These are phyloP conservation scores for Myodes glareolus DNA, from an alignment of 2,113 vertebrate species.

Conservation along the genomic window DNA sequence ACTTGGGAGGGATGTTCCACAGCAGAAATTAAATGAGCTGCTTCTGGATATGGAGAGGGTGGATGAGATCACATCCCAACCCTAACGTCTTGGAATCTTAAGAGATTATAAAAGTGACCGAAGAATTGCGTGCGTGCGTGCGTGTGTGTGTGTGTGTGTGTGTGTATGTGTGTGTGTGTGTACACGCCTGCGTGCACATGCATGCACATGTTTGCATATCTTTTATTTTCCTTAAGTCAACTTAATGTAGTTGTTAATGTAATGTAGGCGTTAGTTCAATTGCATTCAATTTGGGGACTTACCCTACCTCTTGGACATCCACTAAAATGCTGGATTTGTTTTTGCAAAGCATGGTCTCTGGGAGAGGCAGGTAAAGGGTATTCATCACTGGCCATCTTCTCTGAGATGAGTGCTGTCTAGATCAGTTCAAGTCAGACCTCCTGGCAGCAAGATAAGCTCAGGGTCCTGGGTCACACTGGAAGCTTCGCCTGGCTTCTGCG, in stretches of 20 bases:
- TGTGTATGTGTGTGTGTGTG: background rate
- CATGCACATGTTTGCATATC: background rate
- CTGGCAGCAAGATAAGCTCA: background rate
- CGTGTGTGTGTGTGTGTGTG: background rate
- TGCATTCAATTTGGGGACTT: constrained; percentile 2
- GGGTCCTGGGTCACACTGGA: background rate
- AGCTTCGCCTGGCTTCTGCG: background rate
- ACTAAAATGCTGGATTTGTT: background rate
- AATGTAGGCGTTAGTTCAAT: too few relatives aligned
- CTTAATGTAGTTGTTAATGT: too few relatives aligned
- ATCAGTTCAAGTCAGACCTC: background rate
- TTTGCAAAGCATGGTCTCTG: background rate
- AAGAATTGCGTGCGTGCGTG: background rate
- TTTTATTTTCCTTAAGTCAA: background rate
- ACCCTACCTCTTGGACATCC: background rate
- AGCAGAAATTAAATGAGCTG: background rate
- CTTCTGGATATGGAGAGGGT: constrained; percentile 15
- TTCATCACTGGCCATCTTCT: background rate
- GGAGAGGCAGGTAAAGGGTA: background rate
- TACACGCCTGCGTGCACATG: too few relatives aligned
- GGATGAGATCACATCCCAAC: constrained; percentile 55
- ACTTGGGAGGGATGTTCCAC: background rate
- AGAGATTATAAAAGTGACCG: constrained; percentile 2
- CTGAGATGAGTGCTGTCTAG: background rate
- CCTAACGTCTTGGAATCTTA: constrained; percentile 19